Base-by-base conservation (phyloP, 1,140 invertebrate genomes). In the Philopotamus ludificatus region DNA sequence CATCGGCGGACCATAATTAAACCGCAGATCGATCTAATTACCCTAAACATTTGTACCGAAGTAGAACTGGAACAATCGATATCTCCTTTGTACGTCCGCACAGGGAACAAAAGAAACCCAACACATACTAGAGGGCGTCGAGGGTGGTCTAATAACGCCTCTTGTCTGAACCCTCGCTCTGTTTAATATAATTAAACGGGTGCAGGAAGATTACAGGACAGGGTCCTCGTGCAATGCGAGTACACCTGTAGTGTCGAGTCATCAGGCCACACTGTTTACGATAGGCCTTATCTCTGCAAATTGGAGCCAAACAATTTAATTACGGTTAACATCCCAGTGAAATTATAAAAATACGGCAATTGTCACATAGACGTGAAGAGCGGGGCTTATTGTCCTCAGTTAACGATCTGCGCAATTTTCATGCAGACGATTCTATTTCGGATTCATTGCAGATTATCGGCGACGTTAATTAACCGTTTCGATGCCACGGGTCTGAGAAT, bases 171-270 rank as follows among this genome's bases (percentile, higher is more conserved):
- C 45, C 23, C 51, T 28, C 60, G 28, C 26, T 4, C 26, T 39
- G 28, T 57, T 57, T 57, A 44, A 62, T 62, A 62, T 66, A 66
- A 66, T 61, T 66, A 66, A 61, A 62, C 45, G 18, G 10, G 57
- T 54, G 50, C 53, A 45, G 20, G 20, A 45, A 66, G 58, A 66
- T 66, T 66, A 66, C 64, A 66, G 64, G 39, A 57, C 50, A 44
- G 34, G 44, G 39, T 58, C 50, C 53, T 28, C 41, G 16, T 20
- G 45, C 45, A 10, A 26, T 21, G 12, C 23, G 3, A 21, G 21
- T 59, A 59, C 63, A 65, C 47, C 63, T 65, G 63, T 49, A 65
- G 58, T 49, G 63, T 65, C 47, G 60, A 59, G 54, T 57, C 64
- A 66, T 66, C 54, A 60, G 22, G 44, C 18, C 49, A 20, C 42